Conservation (phyloP, 2,113 vertebrate species). For the Campylomormyrus tamandua region DNA sequence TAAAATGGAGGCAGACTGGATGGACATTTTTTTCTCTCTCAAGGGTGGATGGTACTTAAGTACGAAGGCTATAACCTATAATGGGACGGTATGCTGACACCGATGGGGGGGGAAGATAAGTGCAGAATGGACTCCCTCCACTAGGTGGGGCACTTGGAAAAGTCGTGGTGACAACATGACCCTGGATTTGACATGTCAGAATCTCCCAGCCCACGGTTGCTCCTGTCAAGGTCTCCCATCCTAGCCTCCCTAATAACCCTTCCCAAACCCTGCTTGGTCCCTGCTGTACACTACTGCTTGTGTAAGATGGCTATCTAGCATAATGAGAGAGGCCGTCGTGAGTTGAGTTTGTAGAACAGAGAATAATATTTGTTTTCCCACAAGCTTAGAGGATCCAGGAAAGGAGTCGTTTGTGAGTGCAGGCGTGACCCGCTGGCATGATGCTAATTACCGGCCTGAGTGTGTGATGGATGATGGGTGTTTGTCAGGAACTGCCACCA, state of each 20-base stretch:
- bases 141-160: conserved; percentile 16
- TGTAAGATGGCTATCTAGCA: conserved; percentile 8
- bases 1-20: not conserved
- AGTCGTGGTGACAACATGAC: not conserved
- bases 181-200: not conserved
- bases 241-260: not conserved
- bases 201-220: not conserved
- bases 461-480: not conserved
- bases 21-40: not conserved
- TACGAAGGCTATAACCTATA: not conserved
- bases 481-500: not conserved
- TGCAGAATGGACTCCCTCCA: not conserved
- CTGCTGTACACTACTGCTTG: conserved; percentile 1
- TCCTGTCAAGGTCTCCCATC: not conserved
- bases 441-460: not conserved
- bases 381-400: conserved; percentile 16
- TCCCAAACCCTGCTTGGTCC: not conserved
- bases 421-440: not conserved
- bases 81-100: not conserved
- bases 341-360: conserved; percentile 19
- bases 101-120: not conserved
- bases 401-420: not conserved
- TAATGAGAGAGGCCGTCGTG: conserved; percentile 7
- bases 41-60: not conserved
- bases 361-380: conserved; percentile 43